phyloP scores from a whole-genome alignment of 2,113 vertebrate species.

The Castor canadensis region DNA sequence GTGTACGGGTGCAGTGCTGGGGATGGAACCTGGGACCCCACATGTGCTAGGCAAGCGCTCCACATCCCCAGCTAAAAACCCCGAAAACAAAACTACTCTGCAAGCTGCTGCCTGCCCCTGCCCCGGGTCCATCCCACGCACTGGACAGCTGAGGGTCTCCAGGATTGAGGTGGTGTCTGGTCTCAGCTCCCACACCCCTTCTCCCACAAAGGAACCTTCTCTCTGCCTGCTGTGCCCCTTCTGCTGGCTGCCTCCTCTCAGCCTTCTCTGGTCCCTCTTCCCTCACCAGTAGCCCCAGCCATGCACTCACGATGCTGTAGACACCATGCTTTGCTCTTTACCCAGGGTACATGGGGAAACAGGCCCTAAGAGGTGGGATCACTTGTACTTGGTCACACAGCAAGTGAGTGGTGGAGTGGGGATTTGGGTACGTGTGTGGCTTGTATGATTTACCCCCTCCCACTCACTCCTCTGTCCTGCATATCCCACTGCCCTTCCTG shows the following conservation, averaged over 20 bases:
- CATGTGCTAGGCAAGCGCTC: background rate
- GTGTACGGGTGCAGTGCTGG: too few relatives aligned
- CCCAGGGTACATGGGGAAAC: background rate
- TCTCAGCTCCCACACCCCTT: too few relatives aligned
- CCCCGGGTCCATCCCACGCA: background rate
- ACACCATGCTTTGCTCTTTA: background rate
- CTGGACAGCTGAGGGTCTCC: background rate
- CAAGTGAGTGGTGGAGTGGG: background rate
- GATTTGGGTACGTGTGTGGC: background rate
- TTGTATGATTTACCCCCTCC: background rate
- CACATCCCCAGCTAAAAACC: background rate
- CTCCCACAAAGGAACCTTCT: too few relatives aligned
- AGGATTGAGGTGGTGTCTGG: background rate
- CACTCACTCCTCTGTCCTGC: too few relatives aligned
- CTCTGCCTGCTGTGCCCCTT: background rate
- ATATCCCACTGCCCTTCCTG: background rate
- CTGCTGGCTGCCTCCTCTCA: background rate
- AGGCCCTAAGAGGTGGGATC: background rate
- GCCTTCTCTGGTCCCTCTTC: background rate
- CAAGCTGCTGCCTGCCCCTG: background rate
- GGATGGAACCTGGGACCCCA: background rate
- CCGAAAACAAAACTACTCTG: background rate
- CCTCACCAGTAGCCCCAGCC: background rate
- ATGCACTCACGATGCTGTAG: background rate
- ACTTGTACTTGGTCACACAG: background rate